Evolutionary conservation across 2,888 invertebrate genomes (phyloP).

Genomic region (Drosophila macrospina): DNA sequence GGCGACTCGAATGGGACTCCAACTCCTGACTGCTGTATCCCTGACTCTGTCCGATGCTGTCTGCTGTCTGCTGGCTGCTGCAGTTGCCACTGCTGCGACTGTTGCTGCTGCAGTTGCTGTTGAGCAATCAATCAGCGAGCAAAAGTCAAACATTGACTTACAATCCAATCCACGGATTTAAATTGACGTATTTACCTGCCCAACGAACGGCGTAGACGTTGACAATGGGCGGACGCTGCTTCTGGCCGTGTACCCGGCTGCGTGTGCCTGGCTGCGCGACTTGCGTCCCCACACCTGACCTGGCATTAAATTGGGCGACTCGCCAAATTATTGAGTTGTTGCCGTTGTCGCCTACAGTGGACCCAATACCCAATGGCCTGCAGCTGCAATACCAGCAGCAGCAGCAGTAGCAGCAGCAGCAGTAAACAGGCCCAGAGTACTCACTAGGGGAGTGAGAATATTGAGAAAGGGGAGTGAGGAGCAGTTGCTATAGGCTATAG

Average conservation of each 20-base stretch:
- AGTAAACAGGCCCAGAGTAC: conserved; percentile 37
- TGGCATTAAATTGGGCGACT: conserved; percentile 79
- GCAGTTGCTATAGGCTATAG: conserved; percentile 29
- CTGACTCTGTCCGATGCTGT: conserved; percentile 24
- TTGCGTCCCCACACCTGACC: conserved; percentile 44
- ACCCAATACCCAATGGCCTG: conserved; percentile 52
- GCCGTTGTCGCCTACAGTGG: conserved; percentile 29
- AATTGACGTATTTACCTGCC: conserved; percentile 83
- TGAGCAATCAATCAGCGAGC: conserved; percentile 84
- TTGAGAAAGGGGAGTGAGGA: not conserved
- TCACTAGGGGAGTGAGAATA: not conserved
- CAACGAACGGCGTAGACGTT: conserved; percentile 36
- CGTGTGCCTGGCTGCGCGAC: conserved; percentile 16
- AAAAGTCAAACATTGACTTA: conserved; percentile 84
- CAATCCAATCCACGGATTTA: conserved; percentile 84
- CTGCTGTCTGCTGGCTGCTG: conserved; percentile 46
- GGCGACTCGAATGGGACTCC: conserved; percentile 63
- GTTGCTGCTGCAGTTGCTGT: conserved; percentile 69
- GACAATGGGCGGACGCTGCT: conserved; percentile 13
- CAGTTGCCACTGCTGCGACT: conserved; percentile 15
- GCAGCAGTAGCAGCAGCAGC: conserved; percentile 25
- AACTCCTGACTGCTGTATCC: conserved; percentile 16
- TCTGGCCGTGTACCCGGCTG: conserved; percentile 3
- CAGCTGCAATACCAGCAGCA: conserved; percentile 30
- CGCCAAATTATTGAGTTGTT: conserved; percentile 78